A percentile compares a stretch with the other conserved stretches of the same genome.
Conservation (phyloP, 2,797 vertebrate species). For the Oceanodroma leucorhoa region DNA sequence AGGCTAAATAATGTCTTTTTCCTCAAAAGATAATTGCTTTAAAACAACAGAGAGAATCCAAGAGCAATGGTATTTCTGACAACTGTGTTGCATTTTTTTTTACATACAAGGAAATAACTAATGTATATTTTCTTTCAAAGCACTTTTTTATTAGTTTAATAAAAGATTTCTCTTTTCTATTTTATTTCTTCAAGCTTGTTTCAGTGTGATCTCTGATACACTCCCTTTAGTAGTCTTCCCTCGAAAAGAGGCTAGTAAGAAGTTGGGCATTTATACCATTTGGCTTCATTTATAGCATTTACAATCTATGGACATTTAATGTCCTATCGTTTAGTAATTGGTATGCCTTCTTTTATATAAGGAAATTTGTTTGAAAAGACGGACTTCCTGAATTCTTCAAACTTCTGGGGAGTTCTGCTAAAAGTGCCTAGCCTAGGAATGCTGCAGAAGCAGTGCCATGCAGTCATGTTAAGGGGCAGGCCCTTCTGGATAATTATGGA, state of each 20-base stretch:
- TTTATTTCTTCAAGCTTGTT: background rate
- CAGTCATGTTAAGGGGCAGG: background rate
- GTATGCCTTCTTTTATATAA: background rate
- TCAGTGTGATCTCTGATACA: background rate
- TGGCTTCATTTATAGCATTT: background rate
- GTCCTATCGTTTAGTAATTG: background rate
- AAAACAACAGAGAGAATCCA: background rate
- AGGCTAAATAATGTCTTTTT: background rate
- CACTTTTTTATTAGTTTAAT: background rate
- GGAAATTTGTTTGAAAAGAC: background rate
- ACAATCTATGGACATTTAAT: background rate
- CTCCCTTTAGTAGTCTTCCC: background rate
- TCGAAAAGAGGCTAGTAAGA: background rate
- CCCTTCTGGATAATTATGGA: background rate
- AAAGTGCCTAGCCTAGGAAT: background rate
- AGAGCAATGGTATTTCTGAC: background rate
- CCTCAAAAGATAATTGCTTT: background rate
- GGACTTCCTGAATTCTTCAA: background rate
- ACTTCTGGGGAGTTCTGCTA: background rate
- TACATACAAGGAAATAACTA: background rate
- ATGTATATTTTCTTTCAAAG: background rate
- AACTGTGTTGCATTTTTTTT: background rate
- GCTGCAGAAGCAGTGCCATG: background rate
- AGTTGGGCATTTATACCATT: background rate
- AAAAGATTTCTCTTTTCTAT: background rate